Percentiles rank a stretch among this genome's conserved stretches.
These are phyloP conservation scores for Leistus spinibarbis DNA, from an alignment of 2,888 invertebrate genomes.

Conservation along the genomic window DNA sequence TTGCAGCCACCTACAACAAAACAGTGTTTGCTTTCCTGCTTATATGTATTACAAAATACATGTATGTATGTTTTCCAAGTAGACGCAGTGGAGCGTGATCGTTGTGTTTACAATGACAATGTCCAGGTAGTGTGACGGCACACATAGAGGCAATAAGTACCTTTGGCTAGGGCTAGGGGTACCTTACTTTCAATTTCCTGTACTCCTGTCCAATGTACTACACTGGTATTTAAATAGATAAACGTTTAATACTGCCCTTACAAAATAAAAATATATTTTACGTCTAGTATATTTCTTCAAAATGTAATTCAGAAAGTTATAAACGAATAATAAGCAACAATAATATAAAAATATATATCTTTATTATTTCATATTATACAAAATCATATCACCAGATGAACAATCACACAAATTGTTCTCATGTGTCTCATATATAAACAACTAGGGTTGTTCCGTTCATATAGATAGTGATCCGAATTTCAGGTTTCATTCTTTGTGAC, in stretches of 20 bases:
- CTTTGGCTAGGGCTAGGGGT: background rate
- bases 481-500: conserved; percentile 69
- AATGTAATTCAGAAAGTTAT: no score
- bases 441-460: conserved; percentile 70
- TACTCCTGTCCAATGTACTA: background rate
- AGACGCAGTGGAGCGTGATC: background rate
- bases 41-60: background rate
- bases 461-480: conserved; percentile 72
- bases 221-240: background rate
- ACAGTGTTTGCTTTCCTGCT: background rate
- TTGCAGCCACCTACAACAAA: background rate
- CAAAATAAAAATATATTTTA: no score
- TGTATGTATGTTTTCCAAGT: background rate
- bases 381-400: no score
- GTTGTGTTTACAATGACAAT: background rate
- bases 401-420: no score
- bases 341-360: no score
- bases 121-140: background rate
- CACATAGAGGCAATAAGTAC: no score
- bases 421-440: conserved; percentile 65
- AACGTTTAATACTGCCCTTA: no score
- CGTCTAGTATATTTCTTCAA: no score
- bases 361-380: no score
- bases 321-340: no score
- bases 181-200: background rate